phyloP scores from a whole-genome alignment of 2,797 vertebrate genomes.

The Streptopelia turtur region DNA sequence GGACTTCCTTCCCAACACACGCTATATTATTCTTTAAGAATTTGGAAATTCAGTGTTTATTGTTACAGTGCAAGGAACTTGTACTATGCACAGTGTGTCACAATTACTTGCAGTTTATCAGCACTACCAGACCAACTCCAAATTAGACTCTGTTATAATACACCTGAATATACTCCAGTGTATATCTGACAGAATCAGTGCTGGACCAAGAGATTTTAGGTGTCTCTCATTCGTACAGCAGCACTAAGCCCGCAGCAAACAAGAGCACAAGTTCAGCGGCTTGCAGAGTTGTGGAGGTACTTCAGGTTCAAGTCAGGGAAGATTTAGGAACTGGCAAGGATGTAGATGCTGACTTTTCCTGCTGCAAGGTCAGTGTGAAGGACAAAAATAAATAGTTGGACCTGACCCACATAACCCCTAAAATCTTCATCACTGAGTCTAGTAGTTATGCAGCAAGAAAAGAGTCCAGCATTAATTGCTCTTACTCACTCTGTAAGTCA shows the following conservation, averaged over 20 bases:
- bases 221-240: background rate
- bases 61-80: background rate
- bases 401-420: accelerated
- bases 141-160: background rate
- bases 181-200: background rate
- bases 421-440: background rate
- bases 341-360: background rate
- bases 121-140: background rate
- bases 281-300: background rate
- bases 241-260: background rate
- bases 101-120: background rate
- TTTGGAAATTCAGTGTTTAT: background rate
- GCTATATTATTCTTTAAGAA: background rate
- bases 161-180: background rate
- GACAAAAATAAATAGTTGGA: background rate
- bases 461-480: background rate
- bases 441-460: background rate
- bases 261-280: background rate
- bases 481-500: background rate
- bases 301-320: background rate
- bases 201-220: background rate
- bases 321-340: background rate
- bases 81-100: background rate
- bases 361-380: background rate
- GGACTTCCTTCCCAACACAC: background rate